Evolutionary conservation across 2,888 invertebrate genomes (phyloP).

Genomic region (Parnassius mnemosyne): DNA sequence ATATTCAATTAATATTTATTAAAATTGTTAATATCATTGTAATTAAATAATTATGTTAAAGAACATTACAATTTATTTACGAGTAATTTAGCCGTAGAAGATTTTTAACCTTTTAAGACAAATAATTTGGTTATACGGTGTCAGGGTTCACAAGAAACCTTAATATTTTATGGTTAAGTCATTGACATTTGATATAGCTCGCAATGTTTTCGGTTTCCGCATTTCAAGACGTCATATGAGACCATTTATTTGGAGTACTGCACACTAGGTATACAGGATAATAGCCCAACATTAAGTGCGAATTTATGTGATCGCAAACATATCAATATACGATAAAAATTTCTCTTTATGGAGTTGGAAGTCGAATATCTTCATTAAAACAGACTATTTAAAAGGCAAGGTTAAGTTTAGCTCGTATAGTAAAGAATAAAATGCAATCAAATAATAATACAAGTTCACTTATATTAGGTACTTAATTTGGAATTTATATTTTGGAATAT

Average conservation of each 20-base stretch:
- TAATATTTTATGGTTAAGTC: constrained; percentile 27
- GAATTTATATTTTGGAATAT: too few species aligned
- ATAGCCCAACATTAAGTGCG: not conserved
- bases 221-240: not conserved
- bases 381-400: too few species aligned
- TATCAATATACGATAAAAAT: not conserved
- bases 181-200: constrained; percentile 41
- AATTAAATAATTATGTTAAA: too few species aligned
- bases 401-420: too few species aligned
- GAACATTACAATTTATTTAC: too few species aligned
- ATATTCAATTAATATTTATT: too few species aligned
- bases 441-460: too few species aligned
- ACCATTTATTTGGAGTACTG: not conserved
- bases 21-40: too few species aligned
- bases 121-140: not conserved
- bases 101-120: not conserved
- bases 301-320: not conserved
- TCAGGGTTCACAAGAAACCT: constrained; percentile 35
- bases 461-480: too few species aligned
- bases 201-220: constrained; percentile 17
- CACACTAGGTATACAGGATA: not conserved
- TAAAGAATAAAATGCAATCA: too few species aligned
- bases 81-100: too few species aligned
- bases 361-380: not conserved
- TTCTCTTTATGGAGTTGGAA: not conserved